Evolutionary conservation across 2,113 vertebrate genomes (phyloP).

Genomic region (Castor canadensis): DNA sequence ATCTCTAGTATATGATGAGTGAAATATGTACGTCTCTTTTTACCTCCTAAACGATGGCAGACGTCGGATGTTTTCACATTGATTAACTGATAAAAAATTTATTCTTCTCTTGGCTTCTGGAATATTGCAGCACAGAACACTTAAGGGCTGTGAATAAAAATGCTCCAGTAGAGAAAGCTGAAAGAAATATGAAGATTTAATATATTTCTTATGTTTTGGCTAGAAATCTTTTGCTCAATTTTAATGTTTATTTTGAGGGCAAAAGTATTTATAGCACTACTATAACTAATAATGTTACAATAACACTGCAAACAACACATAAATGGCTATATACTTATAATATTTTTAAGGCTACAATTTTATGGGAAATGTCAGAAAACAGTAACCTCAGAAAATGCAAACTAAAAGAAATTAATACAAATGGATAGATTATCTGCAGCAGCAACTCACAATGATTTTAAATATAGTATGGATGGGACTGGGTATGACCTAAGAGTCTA

Average conservation of each 20-base stretch:
- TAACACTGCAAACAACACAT: not conserved
- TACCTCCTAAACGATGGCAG: constrained; percentile 95
- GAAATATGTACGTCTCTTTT: constrained; percentile 55
- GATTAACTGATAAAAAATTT: constrained; percentile 83
- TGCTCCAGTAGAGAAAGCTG: constrained; percentile 96
- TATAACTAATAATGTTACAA: constrained; percentile 25
- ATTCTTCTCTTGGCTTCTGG: constrained; percentile 83
- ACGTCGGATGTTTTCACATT: constrained; percentile 91
- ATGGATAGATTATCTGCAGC: not conserved
- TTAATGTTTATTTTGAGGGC: not conserved
- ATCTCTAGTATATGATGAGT: not conserved
- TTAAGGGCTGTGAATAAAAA: constrained; percentile 93
- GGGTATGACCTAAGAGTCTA: not conserved
- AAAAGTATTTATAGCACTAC: constrained; percentile 26
- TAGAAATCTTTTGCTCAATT: constrained; percentile 38
- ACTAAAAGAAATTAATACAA: constrained; percentile 28
- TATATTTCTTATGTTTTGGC: constrained; percentile 34
- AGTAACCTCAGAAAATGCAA: not conserved
- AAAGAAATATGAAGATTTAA: constrained; percentile 68
- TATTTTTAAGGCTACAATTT: constrained; percentile 44
- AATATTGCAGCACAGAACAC: constrained; percentile 91
- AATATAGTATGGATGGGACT: not conserved
- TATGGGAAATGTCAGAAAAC: constrained; percentile 38
- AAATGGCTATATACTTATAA: not conserved
- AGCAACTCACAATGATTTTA: not conserved